These are phyloP conservation scores for Junonia oenone DNA, from an alignment of 2,888 invertebrate species.

Conservation along the genomic window DNA sequence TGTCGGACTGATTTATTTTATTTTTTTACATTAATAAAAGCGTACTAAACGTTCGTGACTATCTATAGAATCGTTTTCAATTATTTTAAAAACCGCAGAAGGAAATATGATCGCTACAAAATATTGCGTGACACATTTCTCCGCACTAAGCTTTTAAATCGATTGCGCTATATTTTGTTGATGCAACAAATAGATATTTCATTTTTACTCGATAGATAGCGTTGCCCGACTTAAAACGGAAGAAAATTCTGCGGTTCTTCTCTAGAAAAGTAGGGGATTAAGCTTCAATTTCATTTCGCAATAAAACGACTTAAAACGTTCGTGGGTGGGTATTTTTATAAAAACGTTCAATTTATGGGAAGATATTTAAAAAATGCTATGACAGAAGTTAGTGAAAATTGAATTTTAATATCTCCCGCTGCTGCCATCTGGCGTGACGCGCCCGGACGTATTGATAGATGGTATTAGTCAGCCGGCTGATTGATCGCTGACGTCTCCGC, in stretches of 20 bases:
- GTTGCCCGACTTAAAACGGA: constrained; percentile 7
- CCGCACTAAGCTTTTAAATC: constrained; percentile 33
- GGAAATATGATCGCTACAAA: constrained; percentile 29
- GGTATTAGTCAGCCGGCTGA: constrained; percentile 65
- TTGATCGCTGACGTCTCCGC: constrained; percentile 68
- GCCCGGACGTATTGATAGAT: constrained; percentile 72
- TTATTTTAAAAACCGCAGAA: constrained; percentile 29
- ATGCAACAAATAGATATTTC: constrained; percentile 28
- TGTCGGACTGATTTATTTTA: constrained; percentile 5
- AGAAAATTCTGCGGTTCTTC: constrained; percentile 3
- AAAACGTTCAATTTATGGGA: not conserved
- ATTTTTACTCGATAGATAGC: constrained; percentile 17
- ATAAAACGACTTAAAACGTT: not conserved
- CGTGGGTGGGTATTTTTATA: not conserved
- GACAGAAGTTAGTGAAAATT: constrained; percentile 50
- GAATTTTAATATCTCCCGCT: constrained; percentile 66
- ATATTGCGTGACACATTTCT: constrained; percentile 32
- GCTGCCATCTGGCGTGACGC: constrained; percentile 67
- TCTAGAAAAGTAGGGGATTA: not conserved
- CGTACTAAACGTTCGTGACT: constrained; percentile 21
- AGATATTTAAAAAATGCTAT: constrained; percentile 26
- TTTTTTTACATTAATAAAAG: constrained; percentile 22
- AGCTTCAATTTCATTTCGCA: not conserved
- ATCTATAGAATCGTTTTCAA: constrained; percentile 29
- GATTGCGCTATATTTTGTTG: constrained; percentile 31